Base-by-base conservation (phyloP, 2,113 vertebrate genomes). In the Maccullochella peelii region DNA sequence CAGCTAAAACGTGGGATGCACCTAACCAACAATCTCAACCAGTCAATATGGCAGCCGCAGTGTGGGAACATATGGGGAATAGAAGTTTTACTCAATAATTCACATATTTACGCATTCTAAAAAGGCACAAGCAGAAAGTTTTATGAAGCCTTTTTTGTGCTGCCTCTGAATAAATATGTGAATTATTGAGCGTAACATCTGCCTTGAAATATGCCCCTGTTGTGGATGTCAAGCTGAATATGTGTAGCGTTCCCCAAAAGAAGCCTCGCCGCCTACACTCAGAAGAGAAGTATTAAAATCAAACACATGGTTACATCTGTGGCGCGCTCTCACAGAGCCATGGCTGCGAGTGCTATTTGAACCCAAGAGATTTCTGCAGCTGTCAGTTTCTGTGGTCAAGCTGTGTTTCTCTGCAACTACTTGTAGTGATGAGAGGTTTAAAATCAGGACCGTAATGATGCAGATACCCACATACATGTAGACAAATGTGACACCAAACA, bases 101-200 rank as follows among this genome's bases (percentile, higher is more conserved):
- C 59, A 80, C 76, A 47, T 71, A 77, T 85, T 66, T 58, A 73
- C 14, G 4, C 42, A 62, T 70, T 82, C 18, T 42, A 86, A 71
- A 44, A 81, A 57, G 52, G 55, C 58, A 77, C 63, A 59, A 70
- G 75, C 27, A 77, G 63, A 82, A 87, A 52, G 54, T 80, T 87
- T 67, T 25, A 79, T 86, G 63, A 73, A 72, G 70, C 62, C 27
- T 44, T 73, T 76, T 59, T 50, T 49, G 79, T 30, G 74, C 16
- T 63, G 58, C 58, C 69, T 83, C 47, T 73, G 80, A 87, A 81
- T 76, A 83, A 82, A 87, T 77, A 36, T 65, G 75, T 87, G 73
- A 85, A 87, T 91, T 83, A 89, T 85, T 89, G 85, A 87, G 74
- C 2, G 4, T 27, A 78, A 78, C 89, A 89, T 77, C 85, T 89